Conservation (phyloP, 2,113 vertebrate genomes). For the Cyrtonyx montezumae region DNA sequence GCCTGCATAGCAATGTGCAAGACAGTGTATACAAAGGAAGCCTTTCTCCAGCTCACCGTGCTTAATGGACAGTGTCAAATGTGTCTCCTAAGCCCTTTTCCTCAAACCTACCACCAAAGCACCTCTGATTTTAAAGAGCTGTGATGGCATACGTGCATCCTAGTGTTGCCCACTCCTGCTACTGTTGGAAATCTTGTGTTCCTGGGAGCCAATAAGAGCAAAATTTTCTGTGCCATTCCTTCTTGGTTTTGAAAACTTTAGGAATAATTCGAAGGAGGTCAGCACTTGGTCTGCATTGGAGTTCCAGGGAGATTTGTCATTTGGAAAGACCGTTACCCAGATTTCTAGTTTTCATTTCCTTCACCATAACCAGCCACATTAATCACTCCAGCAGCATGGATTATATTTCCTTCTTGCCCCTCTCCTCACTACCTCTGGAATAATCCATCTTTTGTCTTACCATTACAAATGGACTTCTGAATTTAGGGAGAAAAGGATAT, state of each 20-base stretch:
- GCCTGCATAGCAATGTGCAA: not conserved
- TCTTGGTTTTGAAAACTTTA: constrained; percentile 42
- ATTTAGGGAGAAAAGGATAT: not conserved
- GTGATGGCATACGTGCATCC: not conserved
- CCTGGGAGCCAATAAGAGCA: not conserved
- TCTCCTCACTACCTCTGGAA: not conserved
- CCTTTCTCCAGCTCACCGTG: not conserved
- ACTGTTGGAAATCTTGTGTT: not conserved
- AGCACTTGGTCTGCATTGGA: constrained; percentile 41
- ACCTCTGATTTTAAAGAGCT: not conserved
- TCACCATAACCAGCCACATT: constrained; percentile 62
- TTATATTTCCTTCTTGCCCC: constrained; percentile 34
- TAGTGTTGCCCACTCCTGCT: not conserved
- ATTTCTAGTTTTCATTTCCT: constrained; percentile 76
- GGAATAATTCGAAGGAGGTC: constrained; percentile 57
- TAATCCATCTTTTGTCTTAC: constrained; percentile 17
- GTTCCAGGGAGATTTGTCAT: constrained; percentile 65
- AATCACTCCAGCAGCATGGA: constrained; percentile 65
- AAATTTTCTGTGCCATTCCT: constrained; percentile 29
- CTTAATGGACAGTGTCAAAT: not conserved
- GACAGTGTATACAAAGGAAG: not conserved
- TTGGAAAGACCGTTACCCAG: constrained; percentile 63
- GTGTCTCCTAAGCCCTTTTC: not conserved
- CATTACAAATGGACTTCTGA: constrained; percentile 10
- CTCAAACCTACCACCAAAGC: not conserved